These are phyloP conservation scores for Zapornia atra DNA, from an alignment of 2,113 vertebrate genomes.

Conservation along the genomic window DNA sequence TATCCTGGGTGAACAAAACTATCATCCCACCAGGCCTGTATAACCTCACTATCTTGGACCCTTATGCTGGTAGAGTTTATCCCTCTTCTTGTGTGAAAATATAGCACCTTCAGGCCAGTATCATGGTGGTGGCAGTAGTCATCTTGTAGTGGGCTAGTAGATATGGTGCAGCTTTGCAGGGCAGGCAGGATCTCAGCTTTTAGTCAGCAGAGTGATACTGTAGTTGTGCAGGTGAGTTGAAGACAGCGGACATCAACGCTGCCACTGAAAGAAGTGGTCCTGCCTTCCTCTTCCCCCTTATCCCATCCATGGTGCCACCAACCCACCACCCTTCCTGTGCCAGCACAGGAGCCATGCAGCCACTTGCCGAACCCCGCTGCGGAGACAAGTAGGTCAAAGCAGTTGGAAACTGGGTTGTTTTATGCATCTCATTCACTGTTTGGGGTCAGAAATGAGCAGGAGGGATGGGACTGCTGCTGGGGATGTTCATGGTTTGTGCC, in stretches of 20 bases:
- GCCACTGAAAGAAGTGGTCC: neutral
- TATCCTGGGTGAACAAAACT: neutral
- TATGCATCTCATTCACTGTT: neutral
- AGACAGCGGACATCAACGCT: neutral
- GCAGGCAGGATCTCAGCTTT: neutral
- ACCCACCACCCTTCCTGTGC: neutral
- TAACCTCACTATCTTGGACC: neutral
- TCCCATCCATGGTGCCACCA: neutral
- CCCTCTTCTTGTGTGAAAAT: neutral
- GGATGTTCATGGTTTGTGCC: neutral
- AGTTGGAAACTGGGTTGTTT: neutral
- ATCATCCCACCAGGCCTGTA: neutral
- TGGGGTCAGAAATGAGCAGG: neutral
- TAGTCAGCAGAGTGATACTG: neutral
- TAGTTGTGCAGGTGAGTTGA: neutral
- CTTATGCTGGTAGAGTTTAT: neutral
- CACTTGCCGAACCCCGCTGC: accelerated
- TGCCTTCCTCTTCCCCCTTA: neutral
- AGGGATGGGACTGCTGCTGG: neutral
- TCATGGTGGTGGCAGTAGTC: neutral
- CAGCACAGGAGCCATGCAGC: neutral
- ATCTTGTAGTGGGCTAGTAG: neutral
- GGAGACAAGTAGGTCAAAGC: neutral
- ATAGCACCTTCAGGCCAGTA: neutral
- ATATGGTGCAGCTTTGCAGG: neutral